Conservation (phyloP, 2,888 invertebrate genomes). For the Drosophila tanythrix region DNA sequence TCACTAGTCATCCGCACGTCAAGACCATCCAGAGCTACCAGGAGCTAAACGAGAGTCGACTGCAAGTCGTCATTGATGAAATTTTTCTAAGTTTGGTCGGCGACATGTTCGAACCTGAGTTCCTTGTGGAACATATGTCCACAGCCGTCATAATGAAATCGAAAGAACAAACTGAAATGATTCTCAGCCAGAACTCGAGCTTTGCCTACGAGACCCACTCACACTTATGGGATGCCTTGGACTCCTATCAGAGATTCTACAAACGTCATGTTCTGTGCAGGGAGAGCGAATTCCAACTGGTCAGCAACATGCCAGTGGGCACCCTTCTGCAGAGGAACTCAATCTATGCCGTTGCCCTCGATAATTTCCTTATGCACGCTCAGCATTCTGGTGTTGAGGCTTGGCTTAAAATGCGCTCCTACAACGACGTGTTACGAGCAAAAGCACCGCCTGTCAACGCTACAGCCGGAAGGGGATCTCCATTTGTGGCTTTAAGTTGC, state of each 20-base stretch:
- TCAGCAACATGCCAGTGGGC: slow-evolving; percentile 5
- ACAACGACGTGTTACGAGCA: not conserved
- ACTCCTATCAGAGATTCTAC: slow-evolving; percentile 11
- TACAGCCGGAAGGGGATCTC: rapidly evolving
- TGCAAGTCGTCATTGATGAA: slow-evolving; percentile 33
- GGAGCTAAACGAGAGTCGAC: slow-evolving; percentile 34
- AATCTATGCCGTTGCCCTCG: slow-evolving; percentile 31
- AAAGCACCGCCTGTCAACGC: not conserved
- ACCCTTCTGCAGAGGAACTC: slow-evolving; percentile 39
- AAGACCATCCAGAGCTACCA: slow-evolving; percentile 31
- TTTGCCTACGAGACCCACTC: slow-evolving; percentile 34
- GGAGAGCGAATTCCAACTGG: slow-evolving; percentile 1
- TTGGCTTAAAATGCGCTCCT: not conserved
- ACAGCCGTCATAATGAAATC: not conserved
- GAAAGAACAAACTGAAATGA: not conserved
- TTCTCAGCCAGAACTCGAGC: slow-evolving; percentile 41
- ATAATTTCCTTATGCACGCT: slow-evolving; percentile 8
- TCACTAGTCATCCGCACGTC: slow-evolving; percentile 40
- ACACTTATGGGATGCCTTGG: not conserved
- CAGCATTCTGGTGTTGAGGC: slow-evolving; percentile 1
- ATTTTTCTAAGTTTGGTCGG: not conserved
- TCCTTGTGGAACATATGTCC: not conserved
- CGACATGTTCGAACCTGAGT: not conserved
- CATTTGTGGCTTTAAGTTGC: not conserved
- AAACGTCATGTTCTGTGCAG: slow-evolving; percentile 32